Evolutionary conservation across 2,797 vertebrate species (phyloP), one percentile per base, ranked within the genome.

Genomic region (Chaetodon trifasciatus): DNA sequence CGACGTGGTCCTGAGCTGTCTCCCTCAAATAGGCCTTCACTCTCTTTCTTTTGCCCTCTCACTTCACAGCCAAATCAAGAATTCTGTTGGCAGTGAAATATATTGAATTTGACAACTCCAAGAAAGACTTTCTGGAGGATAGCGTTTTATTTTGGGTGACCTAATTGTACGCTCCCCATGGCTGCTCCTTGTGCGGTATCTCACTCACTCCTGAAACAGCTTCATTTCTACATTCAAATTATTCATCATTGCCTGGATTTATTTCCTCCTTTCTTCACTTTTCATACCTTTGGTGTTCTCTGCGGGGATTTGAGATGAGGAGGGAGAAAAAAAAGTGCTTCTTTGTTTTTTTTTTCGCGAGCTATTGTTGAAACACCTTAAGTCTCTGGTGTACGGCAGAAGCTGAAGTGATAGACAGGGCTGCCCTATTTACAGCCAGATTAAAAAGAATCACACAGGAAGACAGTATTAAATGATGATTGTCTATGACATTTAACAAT

Each of bases 331-430:
- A 90, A 91, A 93, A 92, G 88, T 92, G 86, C 88, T 89, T 89
- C 89, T 94, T 92, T 94, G 88, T 93, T 92, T 93, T 91, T 88
- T 84, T 87, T 85, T 84, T 85, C 71, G 70, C 71, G 70, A 90
- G 92, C 93, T 95, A 93, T 95, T 95, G 94, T 95, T 95, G 94
- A 96, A 95, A 95, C 94, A 96, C 95, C 95, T 96, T 95, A 95
- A 94, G 94, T 96, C 94, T 95, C 96, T 93, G 90, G 94, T 95
- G 95, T 93, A 86, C 70, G 81, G 92, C 83, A 91, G 91, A 85
- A 92, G 72, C 85, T 81, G 91, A 90, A 93, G 94, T 94, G 94
- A 96, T 94, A 95, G 94, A 96, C 95, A 95, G 90, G 93, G 92
- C 92, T 96, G 95, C 94, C 94, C 95, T 96, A 95, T 95, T 96